Evolutionary conservation across 2,113 vertebrate species (phyloP), one percentile per base, ranked within the genome.

Genomic region (Corynorhinus townsendii): DNA sequence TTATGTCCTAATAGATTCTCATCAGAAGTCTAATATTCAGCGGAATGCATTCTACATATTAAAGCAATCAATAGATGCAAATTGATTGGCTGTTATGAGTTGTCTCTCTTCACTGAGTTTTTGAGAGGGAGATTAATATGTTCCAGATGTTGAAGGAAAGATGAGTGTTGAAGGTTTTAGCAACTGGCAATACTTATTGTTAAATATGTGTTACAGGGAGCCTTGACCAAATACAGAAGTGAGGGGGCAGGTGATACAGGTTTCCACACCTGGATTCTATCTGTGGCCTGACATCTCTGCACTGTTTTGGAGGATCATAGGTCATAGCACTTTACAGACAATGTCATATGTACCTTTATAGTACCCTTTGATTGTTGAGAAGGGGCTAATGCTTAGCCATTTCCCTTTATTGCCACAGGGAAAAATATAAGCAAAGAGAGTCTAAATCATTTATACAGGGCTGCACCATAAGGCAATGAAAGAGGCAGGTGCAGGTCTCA

Each of bases 401-500:
- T 96, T 96, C 22, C 82, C 52, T 96, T 59, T 90, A 86, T 69
- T 90, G 90, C 96, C 86, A 97, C 81, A 62, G 95, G 95, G 95
- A 76, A 93, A 96, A 93, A 93, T 94, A 86, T 64, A 97, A 96
- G 94, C 95, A 95, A 96, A 97, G 90, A 86, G 90, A 80, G 20
- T 89, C 86, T 96, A 95, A 97, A 96, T 96, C 96, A 97, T 97
- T 96, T 97, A 96, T 95, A 93, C 49, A 91, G 75, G 0, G 5
- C 56, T 30, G 59, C 76, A 93, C 75, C 97, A 97, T 92, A 95
- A 96, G 96, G 97, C 93, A 79, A 89, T 56, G 96, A 82, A 91
- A 87, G 96, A 97, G 94, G 95, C 97, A 97, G 96, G 95, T 95
- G 96, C 91, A 75, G 91, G 93, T 97, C 96, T 97, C 97, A 97